Evolutionary conservation across 2,113 vertebrate genomes (phyloP).

Genomic region (Pavo muticus): DNA sequence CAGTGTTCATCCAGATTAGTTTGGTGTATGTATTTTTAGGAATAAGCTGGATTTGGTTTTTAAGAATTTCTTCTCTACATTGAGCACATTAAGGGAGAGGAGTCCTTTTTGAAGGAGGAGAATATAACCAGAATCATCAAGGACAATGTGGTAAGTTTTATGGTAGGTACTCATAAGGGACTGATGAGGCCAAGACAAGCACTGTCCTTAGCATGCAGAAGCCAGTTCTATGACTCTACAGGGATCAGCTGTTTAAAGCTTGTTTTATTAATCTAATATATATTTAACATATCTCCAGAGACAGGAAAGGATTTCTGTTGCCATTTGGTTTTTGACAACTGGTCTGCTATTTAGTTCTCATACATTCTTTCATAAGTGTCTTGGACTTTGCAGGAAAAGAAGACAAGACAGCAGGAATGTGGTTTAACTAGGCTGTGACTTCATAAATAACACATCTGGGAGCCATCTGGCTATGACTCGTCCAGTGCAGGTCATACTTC

Average conservation of each 20-base stretch:
- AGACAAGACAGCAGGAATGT: slow-evolving; percentile 71
- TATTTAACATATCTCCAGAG: slow-evolving; percentile 62
- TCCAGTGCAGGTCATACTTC: slow-evolving; percentile 64
- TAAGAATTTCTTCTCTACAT: not conserved
- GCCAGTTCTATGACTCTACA: slow-evolving; percentile 29
- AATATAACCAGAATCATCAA: not conserved
- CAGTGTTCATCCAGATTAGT: not conserved
- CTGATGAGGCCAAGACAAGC: not conserved
- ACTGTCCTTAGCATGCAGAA: slow-evolving; percentile 17
- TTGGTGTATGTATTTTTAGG: not conserved
- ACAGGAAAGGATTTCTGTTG: slow-evolving; percentile 54
- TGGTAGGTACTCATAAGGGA: not conserved
- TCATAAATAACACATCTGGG: slow-evolving; percentile 75
- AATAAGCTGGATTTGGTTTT: not conserved
- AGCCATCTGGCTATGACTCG: slow-evolving; percentile 68
- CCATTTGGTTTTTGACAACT: slow-evolving; percentile 68
- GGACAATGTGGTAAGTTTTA: slow-evolving; percentile 7
- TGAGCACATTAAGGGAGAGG: not conserved
- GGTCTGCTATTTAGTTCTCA: slow-evolving; percentile 70
- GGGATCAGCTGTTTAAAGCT: slow-evolving; percentile 55
- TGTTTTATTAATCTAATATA: slow-evolving; percentile 47
- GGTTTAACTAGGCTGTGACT: slow-evolving; percentile 71
- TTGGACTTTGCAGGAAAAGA: slow-evolving; percentile 67
- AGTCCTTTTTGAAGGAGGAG: not conserved
- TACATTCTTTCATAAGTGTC: slow-evolving; percentile 72